Percentiles rank a stretch among this genome's conserved stretches.
Evolutionary conservation across 2,888 invertebrate species (phyloP).

Genomic region (Notodonta ziczac): DNA sequence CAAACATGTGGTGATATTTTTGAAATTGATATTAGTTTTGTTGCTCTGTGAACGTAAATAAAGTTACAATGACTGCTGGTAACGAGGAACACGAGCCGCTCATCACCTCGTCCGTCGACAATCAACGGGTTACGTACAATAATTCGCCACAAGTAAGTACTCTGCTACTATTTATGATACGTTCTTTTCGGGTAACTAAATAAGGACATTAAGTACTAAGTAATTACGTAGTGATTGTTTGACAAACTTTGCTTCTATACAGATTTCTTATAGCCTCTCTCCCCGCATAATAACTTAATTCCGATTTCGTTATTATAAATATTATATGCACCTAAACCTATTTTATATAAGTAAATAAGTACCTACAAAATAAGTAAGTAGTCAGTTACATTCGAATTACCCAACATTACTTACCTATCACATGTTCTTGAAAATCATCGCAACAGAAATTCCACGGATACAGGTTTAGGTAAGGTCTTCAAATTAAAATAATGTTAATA

Average conservation of each 20-base stretch:
- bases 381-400: constrained; percentile 5
- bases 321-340: neutral
- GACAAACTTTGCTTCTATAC: too few relatives aligned
- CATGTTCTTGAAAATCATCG: neutral
- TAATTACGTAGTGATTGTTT: too few relatives aligned
- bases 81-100: constrained; percentile 80
- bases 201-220: too few relatives aligned
- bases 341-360: neutral
- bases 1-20: constrained; percentile 48
- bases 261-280: too few relatives aligned
- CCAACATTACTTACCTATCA: neutral
- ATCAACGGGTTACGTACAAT: constrained; percentile 70
- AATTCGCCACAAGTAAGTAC: constrained; percentile 68
- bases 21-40: constrained; percentile 20
- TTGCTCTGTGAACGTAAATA: constrained; percentile 21
- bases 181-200: neutral
- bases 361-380: neutral
- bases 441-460: constrained; percentile 17
- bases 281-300: too few relatives aligned
- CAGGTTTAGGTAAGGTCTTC: neutral
- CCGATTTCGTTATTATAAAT: neutral
- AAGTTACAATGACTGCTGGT: constrained; percentile 70
- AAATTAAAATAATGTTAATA: constrained; percentile 21
- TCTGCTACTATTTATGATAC: neutral
- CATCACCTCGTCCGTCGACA: constrained; percentile 74